Evolutionary conservation across 2,888 invertebrate genomes (phyloP).

Genomic region (Chrysopilus asiliformis): DNA sequence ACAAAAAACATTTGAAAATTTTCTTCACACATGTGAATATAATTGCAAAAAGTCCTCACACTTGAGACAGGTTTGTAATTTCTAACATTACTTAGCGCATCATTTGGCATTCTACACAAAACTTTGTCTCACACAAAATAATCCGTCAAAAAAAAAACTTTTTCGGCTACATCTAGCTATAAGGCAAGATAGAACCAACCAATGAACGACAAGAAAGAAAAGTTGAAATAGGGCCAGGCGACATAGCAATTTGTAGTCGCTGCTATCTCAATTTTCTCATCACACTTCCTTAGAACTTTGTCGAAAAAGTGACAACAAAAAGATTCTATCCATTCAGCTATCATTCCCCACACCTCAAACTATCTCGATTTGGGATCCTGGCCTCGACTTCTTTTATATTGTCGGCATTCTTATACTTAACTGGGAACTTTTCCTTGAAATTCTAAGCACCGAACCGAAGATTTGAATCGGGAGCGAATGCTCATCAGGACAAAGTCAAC

Average conservation of each 20-base stretch:
- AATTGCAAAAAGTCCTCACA: too few species aligned
- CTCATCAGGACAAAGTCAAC: background rate
- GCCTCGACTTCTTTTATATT: background rate
- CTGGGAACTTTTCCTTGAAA: constrained; percentile 3
- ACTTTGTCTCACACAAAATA: too few species aligned
- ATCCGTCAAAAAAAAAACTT: too few species aligned
- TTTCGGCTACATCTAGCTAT: too few species aligned
- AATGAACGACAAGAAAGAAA: too few species aligned
- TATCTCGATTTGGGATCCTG: too few species aligned
- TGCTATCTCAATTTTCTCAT: constrained; percentile 8
- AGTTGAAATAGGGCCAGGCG: constrained; percentile 8
- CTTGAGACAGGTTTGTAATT: too few species aligned
- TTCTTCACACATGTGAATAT: too few species aligned
- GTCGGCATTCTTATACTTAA: background rate
- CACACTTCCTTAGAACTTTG: constrained; percentile 6
- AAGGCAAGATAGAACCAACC: too few species aligned
- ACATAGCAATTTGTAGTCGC: constrained; percentile 9
- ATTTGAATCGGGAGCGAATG: background rate
- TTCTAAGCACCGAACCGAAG: background rate
- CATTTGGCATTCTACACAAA: too few species aligned
- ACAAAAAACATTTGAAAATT: too few species aligned
- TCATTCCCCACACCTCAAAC: background rate
- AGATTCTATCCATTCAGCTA: constrained; percentile 3
- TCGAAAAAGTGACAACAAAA: constrained; percentile 2
- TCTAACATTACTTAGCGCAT: too few species aligned